phyloP scores from a whole-genome alignment of 2,888 invertebrate genomes.

The Stenolophus ochropezus region DNA sequence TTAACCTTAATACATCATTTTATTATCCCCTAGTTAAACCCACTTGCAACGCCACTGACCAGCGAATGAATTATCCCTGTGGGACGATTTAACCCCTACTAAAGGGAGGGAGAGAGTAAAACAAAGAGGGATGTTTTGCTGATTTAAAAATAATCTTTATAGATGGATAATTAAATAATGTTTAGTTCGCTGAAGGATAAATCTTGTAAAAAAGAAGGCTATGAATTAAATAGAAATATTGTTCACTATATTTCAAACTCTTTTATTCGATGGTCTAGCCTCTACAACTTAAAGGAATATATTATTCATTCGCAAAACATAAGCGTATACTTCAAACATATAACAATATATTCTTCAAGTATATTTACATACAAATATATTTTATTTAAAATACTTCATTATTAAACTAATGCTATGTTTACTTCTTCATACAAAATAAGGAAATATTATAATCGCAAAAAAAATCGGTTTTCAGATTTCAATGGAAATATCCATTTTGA shows the following conservation, averaged over 20 bases:
- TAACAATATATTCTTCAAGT: too few species aligned
- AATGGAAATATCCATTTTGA: too few species aligned
- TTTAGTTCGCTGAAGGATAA: background rate
- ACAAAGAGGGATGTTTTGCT: background rate
- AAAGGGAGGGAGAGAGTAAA: background rate
- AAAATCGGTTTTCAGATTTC: too few species aligned
- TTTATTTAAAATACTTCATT: too few species aligned
- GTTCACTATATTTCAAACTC: background rate
- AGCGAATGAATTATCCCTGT: constrained; percentile 21
- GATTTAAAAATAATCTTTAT: constrained; percentile 30
- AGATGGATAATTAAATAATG: constrained; percentile 22
- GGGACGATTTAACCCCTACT: constrained; percentile 36
- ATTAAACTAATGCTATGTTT: too few species aligned
- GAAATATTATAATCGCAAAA: too few species aligned
- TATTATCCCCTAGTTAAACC: constrained; percentile 26
- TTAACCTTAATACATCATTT: constrained; percentile 42
- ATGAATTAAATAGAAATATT: background rate
- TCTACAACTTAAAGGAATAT: too few species aligned
- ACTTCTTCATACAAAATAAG: too few species aligned
- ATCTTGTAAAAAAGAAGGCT: background rate
- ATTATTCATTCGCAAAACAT: too few species aligned
- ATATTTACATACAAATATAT: too few species aligned
- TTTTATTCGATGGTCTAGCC: too few species aligned
- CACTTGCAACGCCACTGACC: constrained; percentile 28
- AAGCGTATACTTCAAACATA: too few species aligned